Evolutionary conservation across 2,888 invertebrate genomes (phyloP), one percentile per base, ranked within the genome.

Genomic region (Zaprionus obscuricornis): DNA sequence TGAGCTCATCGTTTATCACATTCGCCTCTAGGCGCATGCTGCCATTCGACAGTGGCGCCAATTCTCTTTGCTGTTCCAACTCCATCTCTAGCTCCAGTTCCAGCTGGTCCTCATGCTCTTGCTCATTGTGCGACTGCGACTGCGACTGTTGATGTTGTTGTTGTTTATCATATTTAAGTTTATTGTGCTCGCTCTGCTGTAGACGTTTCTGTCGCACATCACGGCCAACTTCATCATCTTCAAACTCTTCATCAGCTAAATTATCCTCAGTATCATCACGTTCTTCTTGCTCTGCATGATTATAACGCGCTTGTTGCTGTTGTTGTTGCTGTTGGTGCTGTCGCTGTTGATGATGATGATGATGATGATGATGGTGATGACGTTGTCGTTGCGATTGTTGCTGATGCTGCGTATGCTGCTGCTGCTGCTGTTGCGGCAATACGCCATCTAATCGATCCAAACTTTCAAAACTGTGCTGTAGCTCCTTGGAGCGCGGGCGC

Each of bases 1-100:
- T 90, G 17, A 90, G 79, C 74, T 90, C 90, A 84, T 90, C 90
- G 72, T 90, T 90, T 88, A 90, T 90, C 87, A 90, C 90, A 90
- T 89, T 90, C 73, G 83, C 77, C 77, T 89, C 89, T 16, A 84
- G 46, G 39, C 84, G 78, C 66, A 69, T 39, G 36, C 66, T 65
- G 59, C 66, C 62, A 54, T 74, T 67, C 22, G 59, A 50, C 16
- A 74, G 56, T 33, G 67, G 60, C 45, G 27, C 66, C 16, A 52
- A 64, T 46, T 78, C 73, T 10, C 68, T 71, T n/a, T 70, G 69
- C 8, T 52, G 47, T 13, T 71, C 71, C 45, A 69, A 66, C 17
- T 72, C 64, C 37, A 72, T 57, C n/a, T 68, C 74, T 33, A 63
- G 55, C n/a, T 75, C 65, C 46, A 71, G 72, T n/a, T 78, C 69